Base-by-base conservation (phyloP, 2,797 vertebrate genomes). In the Melanotaenia parkinsoni region DNA sequence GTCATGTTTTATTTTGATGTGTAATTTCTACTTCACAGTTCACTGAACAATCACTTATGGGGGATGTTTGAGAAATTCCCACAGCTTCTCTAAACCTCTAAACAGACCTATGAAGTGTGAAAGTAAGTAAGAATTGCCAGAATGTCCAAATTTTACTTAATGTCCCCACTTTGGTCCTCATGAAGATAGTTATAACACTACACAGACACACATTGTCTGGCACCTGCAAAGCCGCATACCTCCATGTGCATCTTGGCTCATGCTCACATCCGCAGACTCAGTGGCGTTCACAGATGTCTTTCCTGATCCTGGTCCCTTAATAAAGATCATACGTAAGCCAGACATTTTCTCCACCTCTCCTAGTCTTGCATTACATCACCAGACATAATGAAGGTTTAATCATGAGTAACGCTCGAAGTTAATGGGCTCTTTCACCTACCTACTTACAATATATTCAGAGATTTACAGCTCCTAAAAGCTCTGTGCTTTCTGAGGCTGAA, bases 281-380 rank as follows among this genome's bases (percentile, higher is more conserved):
- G 70, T 53, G 74, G 79, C 58, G 14, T 80, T 81, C 83, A 74
- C 88, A 86, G 88, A 85, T 87, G 76, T 88, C 83, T 86, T 78
- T 74, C 40, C 40, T 45, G 40, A 45, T 82, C 59, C 66, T 78
- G 66, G 80, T 77, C 75, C 38, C 11, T 9, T 67, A 73, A 73
- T 64, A 71, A 76, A 85, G 69, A 79, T 72, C 60, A 47, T 58
- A 64, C 47, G 20, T 67, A 68, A 43, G 16, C 59, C 79, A 79
- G 72, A 79, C 47, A 81, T 70, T 67, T 73, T 60, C 24, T 61
- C n/a, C 67, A 72, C 63, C 66, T 83, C 61, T 78, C 66, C 45
- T 70, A 26, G 51, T 57, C 61, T 54, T 67, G 51, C 77, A 84
- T 51, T 56, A 53, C 68, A 70, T 83, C 72, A 83, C 61, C 51